Base-by-base conservation (phyloP, 2,888 invertebrate genomes). In the Ectemnius continuus region DNA sequence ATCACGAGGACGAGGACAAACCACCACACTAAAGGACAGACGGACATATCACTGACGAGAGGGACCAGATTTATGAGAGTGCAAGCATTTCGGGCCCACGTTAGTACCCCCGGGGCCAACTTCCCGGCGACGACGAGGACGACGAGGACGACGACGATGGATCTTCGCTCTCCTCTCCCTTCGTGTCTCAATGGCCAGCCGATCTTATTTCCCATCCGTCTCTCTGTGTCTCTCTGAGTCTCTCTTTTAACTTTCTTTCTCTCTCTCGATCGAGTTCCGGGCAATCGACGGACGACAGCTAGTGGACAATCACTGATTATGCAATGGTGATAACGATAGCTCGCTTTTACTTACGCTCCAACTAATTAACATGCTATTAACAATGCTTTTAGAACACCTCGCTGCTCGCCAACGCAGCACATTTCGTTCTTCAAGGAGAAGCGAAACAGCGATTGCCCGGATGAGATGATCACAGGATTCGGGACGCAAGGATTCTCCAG, bases 11-110 rank as follows among this genome's bases (percentile, higher is more conserved):
- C 68, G 70, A 78, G 72, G 73, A 75, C 68, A 80, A 70, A 70
- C 73, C 74, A 76, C 73, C 75, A 83, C 72, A 73, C 73, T 83
- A 80, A 75, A 66, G 73, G 73, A 76, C 73, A 83, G 77, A 82
- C 62, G 66, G 73, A 73, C 70, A 67, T 63, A 61, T 6, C 72
- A 60, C 61, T 45, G 69, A 16, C 65, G 52, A 46, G 57, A n/a
- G 36, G 36, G 4, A 68, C 2, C 6, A 26, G 16, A 28, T 45
- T 23, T 2, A 23, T 23, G n/a, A n/a, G n/a, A n/a, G n/a, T 23
- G 23, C 3, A 23, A 23, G 52, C 23, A 23, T 16, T 18, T 13
- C 16, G 26, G n/a, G 16, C 46, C 47, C 67, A 58, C 11, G 4
- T 52, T 36, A 36, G 36, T 36, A 36, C 36, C 5, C 28, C 28